Evolutionary conservation across 2,888 invertebrate genomes (phyloP).

Genomic region (Drosophila flavopinicola): DNA sequence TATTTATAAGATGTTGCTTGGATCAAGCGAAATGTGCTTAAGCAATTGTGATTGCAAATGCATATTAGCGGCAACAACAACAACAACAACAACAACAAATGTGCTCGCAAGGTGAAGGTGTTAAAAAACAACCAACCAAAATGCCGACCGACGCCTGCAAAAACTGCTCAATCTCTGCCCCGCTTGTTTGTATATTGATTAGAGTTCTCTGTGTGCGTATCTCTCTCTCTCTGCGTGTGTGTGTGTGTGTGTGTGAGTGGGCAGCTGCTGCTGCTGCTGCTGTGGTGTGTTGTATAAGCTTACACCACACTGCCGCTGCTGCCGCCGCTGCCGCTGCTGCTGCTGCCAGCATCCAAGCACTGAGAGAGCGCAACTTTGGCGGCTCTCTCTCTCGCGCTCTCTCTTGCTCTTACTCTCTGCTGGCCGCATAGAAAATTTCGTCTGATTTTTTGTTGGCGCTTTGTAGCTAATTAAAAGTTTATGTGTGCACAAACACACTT

Average conservation of each 20-base stretch:
- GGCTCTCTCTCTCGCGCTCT: slow-evolving; percentile 9
- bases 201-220: slow-evolving; percentile 36
- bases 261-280: no score
- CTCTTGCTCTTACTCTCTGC: slow-evolving; percentile 2
- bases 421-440: slow-evolving; percentile 44
- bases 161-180: slow-evolving; percentile 19
- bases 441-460: slow-evolving; percentile 70
- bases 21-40: background rate
- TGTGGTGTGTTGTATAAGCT: slow-evolving; percentile 67
- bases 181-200: slow-evolving; percentile 67
- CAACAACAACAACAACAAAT: slow-evolving; percentile 22
- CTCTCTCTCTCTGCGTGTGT: slow-evolving; percentile 14
- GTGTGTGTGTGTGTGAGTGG: slow-evolving; percentile 17
- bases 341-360: slow-evolving; percentile 12
- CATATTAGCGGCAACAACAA: slow-evolving; percentile 25
- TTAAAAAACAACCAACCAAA: slow-evolving; percentile 75
- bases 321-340: slow-evolving; percentile 6
- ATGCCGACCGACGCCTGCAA: slow-evolving; percentile 61
- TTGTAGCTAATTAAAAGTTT: slow-evolving; percentile 79
- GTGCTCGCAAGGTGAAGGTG: slow-evolving; percentile 66
- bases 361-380: no score
- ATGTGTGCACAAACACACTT: slow-evolving; percentile 54
- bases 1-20: slow-evolving; percentile 3
- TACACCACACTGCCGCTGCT: slow-evolving; percentile 54
- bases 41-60: slow-evolving; percentile 20